Evolutionary conservation across 1,140 invertebrate species (phyloP).

Genomic region (Drosophila albomicans): DNA sequence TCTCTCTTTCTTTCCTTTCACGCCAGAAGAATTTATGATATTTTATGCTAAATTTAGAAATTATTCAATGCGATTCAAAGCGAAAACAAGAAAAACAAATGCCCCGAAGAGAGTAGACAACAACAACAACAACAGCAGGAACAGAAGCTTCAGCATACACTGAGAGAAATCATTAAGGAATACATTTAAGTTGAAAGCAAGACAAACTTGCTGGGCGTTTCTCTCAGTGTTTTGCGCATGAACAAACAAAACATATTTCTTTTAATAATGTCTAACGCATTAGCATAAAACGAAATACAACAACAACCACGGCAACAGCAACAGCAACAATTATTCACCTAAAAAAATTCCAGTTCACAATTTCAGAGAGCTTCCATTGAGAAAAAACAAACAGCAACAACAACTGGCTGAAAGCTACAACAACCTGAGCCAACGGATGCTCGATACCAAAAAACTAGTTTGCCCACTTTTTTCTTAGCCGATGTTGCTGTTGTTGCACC

Average conservation of each 20-base stretch:
- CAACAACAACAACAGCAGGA: constrained; percentile 9
- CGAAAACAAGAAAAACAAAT: constrained; percentile 54
- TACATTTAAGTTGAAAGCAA: not conserved
- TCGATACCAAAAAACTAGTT: constrained; percentile 80
- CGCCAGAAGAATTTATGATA: constrained; percentile 56
- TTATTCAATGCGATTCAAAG: constrained; percentile 70
- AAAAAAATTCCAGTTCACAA: constrained; percentile 74
- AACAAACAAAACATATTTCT: constrained; percentile 30
- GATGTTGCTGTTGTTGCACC: constrained; percentile 35
- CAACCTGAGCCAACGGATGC: constrained; percentile 80
- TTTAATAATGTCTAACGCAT: constrained; percentile 40
- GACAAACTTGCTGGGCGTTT: not conserved
- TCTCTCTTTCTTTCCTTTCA: constrained; percentile 30
- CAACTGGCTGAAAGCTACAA: constrained; percentile 55
- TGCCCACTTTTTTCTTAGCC: constrained; percentile 67
- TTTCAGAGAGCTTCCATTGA: constrained; percentile 71
- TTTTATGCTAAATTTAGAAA: constrained; percentile 79
- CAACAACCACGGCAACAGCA: not conserved
- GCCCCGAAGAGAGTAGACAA: constrained; percentile 55
- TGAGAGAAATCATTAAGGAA: not conserved
- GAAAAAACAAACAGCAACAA: constrained; percentile 55
- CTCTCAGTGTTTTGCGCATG: constrained; percentile 18
- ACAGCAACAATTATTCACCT: constrained; percentile 69
- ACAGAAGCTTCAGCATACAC: constrained; percentile 19
- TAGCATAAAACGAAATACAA: constrained; percentile 67